Percentiles rank a stretch among this genome's conserved stretches.
These are phyloP conservation scores for Apostichopus japonicus DNA, from an alignment of 35 echinoderm and acorn worm genomes.

Conservation along the genomic window DNA sequence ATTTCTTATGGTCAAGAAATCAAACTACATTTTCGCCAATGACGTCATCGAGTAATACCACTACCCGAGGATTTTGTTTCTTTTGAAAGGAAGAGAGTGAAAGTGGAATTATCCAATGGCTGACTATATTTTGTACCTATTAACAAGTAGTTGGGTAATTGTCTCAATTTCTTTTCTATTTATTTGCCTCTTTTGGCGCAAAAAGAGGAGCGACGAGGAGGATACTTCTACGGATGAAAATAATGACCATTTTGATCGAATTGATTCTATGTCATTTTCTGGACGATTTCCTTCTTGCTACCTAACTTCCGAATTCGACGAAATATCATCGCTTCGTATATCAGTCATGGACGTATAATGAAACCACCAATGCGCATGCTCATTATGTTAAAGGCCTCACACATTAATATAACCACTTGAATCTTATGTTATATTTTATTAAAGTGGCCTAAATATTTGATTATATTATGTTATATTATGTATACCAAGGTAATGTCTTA, in stretches of 20 bases:
- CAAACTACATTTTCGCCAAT: no score
- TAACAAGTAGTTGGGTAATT: neutral
- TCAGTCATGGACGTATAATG: conserved; percentile 4
- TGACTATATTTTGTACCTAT: neutral
- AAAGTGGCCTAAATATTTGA: no score
- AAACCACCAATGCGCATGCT: neutral
- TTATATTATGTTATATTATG: no score
- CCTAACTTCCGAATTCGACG: conserved; percentile 43
- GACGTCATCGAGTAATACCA: no score
- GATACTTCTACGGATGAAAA: conserved; percentile 21
- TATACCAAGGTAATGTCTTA: no score
- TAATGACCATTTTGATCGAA: conserved; percentile 30
- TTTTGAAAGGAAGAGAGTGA: neutral
- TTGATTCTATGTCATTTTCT: conserved; percentile 37
- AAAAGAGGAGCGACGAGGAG: neutral
- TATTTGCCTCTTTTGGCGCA: neutral
- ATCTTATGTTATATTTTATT: no score
- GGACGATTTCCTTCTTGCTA: conserved; percentile 39
- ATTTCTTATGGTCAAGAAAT: no score
- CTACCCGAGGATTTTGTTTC: neutral
- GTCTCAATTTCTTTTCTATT: neutral
- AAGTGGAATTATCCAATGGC: neutral
- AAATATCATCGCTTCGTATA: conserved; percentile 40
- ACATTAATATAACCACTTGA: no score
- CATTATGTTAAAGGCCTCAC: no score